Base-by-base conservation (phyloP, 2,888 invertebrate genomes). In the Drepanosiphum platanoidis region DNA sequence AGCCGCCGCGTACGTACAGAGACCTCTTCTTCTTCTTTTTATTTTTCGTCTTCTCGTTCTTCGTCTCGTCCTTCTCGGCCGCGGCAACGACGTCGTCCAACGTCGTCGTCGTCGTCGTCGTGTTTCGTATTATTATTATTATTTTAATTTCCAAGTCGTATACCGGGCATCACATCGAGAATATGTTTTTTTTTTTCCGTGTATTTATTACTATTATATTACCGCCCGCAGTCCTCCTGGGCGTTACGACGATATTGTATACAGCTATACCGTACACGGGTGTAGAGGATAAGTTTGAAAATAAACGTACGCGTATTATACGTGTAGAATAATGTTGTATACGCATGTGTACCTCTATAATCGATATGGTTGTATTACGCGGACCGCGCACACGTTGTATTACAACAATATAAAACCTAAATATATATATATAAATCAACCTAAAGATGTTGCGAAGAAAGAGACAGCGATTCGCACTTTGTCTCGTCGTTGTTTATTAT, bases 171-270 rank as follows among this genome's bases (percentile, higher is more conserved):
- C n/a, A n/a, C n/a, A n/a, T n/a, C n/a, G n/a, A n/a, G n/a, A n/a
- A 58, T 32, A 46, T 82, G 64, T 72, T 64, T 74, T 30, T 46
- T 32, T 46, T 46, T 15, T 52, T 68, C 36, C 68, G 68, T 80
- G 27, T n/a, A 32, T 42, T 3, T 1, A 11, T 30, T 75, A 52
- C n/a, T 18, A 18, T 18, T 13, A 1, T 18, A 18, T 18, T 13
- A 1, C 18, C 52, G 22, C 52, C 52, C 3, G 27, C 70, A 18
- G 61, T 71, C 71, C 71, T 58, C 52, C 80, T 18, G 70, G 70
- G 27, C 39, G n/a, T 32, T 18, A 61, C 11, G 64, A 39, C 64
- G 32, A 61, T 77, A 39, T 36, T 58, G 42, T 18, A 64, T 72
- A 30, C 27, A 18, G 32, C n/a, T n/a, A 30, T 75, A 77, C 27